Evolutionary conservation across 2,113 vertebrate species (phyloP), one percentile per base, ranked within the genome.

Genomic region (Tychaedon coryphoeus): DNA sequence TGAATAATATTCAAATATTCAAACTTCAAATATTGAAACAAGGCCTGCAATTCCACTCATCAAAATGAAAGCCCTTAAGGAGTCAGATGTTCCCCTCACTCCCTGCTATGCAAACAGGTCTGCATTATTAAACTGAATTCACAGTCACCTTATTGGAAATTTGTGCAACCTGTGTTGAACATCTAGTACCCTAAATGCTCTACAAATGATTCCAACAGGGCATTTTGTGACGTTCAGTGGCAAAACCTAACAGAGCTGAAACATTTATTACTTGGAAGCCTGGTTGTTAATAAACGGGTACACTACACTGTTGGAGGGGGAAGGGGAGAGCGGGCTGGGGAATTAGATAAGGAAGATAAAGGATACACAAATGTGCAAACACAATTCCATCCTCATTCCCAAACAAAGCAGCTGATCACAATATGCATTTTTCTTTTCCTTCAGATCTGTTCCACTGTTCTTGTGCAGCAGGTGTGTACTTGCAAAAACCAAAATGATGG

Each of bases 281-380:
- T 54, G 10, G 38, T 51, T 69, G 19, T 28, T 47, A 82, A 84
- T 51, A 84, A 11, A 38, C 43, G 25, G 22, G 14, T 64, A 38
- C 54, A 71, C 26, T 10, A 77, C 47, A 34, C 14, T 34, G 7
- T 33, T 81, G 38, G 58, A 72, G 13, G 65, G 5, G 17, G 11
- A 69, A 91, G 19, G 5, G 23, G 20, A 58, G 10, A 81, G 36
- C 0, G 0, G 77, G 14, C 29, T 86, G 64, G 10, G 12, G 40
- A 90, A 57, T 94, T 73, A 43, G 25, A 45, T 91, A 26, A 81
- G 90, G 92, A 79, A 89, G 82, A 86, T 89, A 79, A 90, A 94
- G 45, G 62, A 57, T 71, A 90, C 62, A 60, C 69, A 78, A 89
- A 94, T 50, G 7, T 82, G 38, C 43, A 38, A 64, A 91, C 28